Base-by-base conservation (phyloP, 2,797 vertebrate species). In the Ctenochaetus hawaiiensis region DNA sequence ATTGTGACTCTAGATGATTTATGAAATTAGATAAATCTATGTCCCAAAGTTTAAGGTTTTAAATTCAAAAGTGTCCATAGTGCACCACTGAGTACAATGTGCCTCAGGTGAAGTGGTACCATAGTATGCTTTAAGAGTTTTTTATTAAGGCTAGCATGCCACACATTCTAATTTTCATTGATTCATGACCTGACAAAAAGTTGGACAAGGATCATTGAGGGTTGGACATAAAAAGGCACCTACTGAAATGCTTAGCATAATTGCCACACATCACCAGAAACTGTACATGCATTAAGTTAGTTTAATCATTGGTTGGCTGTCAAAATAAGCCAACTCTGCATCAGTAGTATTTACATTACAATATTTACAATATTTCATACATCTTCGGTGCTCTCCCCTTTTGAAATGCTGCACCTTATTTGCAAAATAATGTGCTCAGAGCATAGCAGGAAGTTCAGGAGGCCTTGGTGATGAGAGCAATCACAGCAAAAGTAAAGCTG, bases 401-500 rank as follows among this genome's bases (percentile, higher is more conserved):
- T 75, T 82, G 47, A 82, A 67, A 76, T 59, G 9, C 39, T 67
- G 37, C 56, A 39, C 12, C 8, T 20, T 39, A 64, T 37, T 53
- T 71, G 54, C 18, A 67, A 37, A 54, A 23, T 20, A 58, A 62
- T 57, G 23, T 62, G 45, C 20, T 63, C 48, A 30, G 34, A 74
- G 48, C 60, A 37, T 49, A 68, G 67, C 11, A 4, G 41, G 56
- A 30, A 53, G 70, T 37, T 62, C n/a, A n/a, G 45, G 12, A 16
- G 34, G 47, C n/a, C 48, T 48, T 26, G 8, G 47, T 68, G 70
- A 53, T 83, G 52, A 57, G n/a, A 72, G 48, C 37, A 62, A 51
- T 69, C 41, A 18, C 45, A 75, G 20, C 20, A 69, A 53, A 75
- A 81, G 65, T 53, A 52, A 37, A 80, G 56, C 18, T 34, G 44